phyloP scores from a whole-genome alignment of 1,140 invertebrate species.

The Lasaia peninsularis region DNA sequence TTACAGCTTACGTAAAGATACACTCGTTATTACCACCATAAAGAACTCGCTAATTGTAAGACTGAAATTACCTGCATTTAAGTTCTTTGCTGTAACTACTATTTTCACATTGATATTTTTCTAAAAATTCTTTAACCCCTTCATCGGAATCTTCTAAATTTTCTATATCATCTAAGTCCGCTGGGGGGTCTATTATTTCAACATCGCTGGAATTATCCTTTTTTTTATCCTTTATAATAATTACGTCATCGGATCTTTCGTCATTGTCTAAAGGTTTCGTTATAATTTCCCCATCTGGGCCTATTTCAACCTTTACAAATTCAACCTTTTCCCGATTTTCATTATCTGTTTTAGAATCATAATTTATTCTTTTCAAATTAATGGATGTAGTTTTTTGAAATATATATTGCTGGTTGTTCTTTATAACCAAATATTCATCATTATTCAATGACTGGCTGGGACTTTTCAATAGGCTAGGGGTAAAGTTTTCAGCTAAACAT shows the following conservation, averaged over 20 bases:
- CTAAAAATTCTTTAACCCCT: slow-evolving; percentile 60
- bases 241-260: slow-evolving; percentile 41
- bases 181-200: slow-evolving; percentile 53
- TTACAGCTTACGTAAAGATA: too few relatives aligned
- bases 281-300: slow-evolving; percentile 52
- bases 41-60: too few relatives aligned
- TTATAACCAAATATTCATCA: slow-evolving; percentile 64
- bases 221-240: slow-evolving; percentile 46
- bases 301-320: slow-evolving; percentile 58
- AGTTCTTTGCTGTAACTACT: slow-evolving; percentile 37
- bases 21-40: not conserved
- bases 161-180: slow-evolving; percentile 50
- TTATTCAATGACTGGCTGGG: slow-evolving; percentile 48
- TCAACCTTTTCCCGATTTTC: slow-evolving; percentile 35
- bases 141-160: slow-evolving; percentile 66
- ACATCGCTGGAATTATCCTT: slow-evolving; percentile 56
- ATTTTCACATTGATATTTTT: slow-evolving; percentile 46
- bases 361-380: slow-evolving; percentile 26
- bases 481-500: slow-evolving; percentile 56
- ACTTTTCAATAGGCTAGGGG: slow-evolving; percentile 49
- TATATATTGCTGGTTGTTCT: slow-evolving; percentile 66
- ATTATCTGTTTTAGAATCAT: slow-evolving; percentile 18
- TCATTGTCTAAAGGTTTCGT: slow-evolving; percentile 48
- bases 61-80: slow-evolving; percentile 51
- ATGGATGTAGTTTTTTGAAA: slow-evolving; percentile 50